These are phyloP conservation scores for Pseudorhiza aurosa DNA, from an alignment of 30 jellyfish, hydroid and myxozoan species.

Conservation along the genomic window DNA sequence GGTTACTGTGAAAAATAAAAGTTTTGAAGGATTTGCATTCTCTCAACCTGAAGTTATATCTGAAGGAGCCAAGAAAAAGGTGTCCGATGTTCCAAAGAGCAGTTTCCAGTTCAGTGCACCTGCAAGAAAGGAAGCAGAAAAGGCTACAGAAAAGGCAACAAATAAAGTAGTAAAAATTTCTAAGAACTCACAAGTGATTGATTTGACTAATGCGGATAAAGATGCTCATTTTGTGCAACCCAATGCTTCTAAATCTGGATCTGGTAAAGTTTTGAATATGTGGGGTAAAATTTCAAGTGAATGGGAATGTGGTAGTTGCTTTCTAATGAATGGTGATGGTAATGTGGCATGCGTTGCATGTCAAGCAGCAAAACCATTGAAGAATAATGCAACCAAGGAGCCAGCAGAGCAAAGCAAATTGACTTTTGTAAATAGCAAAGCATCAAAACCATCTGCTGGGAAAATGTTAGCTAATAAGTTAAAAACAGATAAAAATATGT, in stretches of 20 bases:
- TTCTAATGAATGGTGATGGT: slow-evolving; percentile 25
- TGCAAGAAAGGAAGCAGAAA: slow-evolving; percentile 17
- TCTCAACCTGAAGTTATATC: slow-evolving; percentile 54
- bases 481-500: slow-evolving; percentile 1
- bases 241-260: background rate
- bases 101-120: slow-evolving; percentile 77
- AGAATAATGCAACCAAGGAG: background rate
- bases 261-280: background rate
- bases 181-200: background rate
- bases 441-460: background rate
- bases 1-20: background rate
- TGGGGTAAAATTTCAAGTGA: background rate
- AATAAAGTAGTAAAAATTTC: background rate
- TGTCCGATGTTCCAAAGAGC: background rate
- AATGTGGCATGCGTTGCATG: slow-evolving; percentile 46
- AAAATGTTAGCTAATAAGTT: background rate
- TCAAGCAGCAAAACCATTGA: background rate
- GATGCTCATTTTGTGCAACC: background rate
- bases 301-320: slow-evolving; percentile 83
- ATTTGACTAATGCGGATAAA: background rate
- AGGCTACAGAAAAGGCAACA: background rate
- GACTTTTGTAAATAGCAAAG: slow-evolving; percentile 25
- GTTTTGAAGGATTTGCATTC: slow-evolving; percentile 13
- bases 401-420: background rate
- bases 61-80: background rate